A percentile compares a stretch with the other conserved stretches of the same genome.
Evolutionary conservation across 2,888 invertebrate genomes (phyloP).

Genomic region (Euclidia mi): DNA sequence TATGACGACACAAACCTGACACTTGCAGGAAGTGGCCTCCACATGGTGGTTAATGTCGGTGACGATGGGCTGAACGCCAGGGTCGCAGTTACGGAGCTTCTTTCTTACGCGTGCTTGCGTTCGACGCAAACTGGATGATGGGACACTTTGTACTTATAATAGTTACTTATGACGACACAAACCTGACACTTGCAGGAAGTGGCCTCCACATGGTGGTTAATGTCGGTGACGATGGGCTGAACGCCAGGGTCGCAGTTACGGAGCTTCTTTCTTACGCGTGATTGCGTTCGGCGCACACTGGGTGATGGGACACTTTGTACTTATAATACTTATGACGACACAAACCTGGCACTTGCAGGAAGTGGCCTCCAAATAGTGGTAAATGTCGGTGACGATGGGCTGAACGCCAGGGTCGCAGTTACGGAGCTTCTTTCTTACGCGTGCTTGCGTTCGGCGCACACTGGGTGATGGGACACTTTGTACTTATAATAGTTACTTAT

Average conservation of each 20-base stretch:
- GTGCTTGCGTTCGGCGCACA: constrained; percentile 93
- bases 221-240: constrained; percentile 91
- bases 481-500: too few relatives aligned
- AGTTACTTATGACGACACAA: too few relatives aligned
- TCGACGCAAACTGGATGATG: constrained; percentile 96
- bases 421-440: constrained; percentile 91
- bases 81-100: constrained; percentile 93
- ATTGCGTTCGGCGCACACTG: constrained; percentile 94
- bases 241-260: constrained; percentile 94
- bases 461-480: constrained; percentile 95
- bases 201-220: constrained; percentile 95
- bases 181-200: constrained; percentile 93
- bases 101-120: constrained; percentile 91
- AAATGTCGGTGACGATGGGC: constrained; percentile 92
- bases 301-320: constrained; percentile 96
- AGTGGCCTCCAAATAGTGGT: constrained; percentile 94
- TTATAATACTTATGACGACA: too few relatives aligned
- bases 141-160: constrained; percentile 96
- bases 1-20: constrained; percentile 86
- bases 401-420: constrained; percentile 94
- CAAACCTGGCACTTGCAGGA: constrained; percentile 92
- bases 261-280: constrained; percentile 91
- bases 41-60: constrained; percentile 94
- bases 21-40: constrained; percentile 94
- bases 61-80: constrained; percentile 92